Conservation (phyloP, 2,797 vertebrate species). For the Heteromormyrus szaboi region DNA sequence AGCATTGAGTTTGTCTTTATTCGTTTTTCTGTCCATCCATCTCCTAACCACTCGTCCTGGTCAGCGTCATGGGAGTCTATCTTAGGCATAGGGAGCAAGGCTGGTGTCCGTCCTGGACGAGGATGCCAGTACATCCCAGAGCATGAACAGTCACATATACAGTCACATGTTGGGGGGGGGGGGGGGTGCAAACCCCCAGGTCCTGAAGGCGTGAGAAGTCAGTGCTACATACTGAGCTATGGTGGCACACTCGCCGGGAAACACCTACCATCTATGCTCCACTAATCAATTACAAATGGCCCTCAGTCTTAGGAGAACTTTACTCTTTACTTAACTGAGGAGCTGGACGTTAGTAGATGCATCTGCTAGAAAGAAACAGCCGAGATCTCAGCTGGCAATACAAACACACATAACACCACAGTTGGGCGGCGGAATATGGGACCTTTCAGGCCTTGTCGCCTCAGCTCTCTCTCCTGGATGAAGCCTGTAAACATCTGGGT, state of each 20-base stretch:
- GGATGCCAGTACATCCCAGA: not conserved
- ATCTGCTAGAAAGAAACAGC: not conserved
- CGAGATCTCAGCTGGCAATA: not conserved
- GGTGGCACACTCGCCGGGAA: not conserved
- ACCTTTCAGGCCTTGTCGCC: constrained; percentile 86
- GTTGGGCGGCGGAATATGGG: not conserved
- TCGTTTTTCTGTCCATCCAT: not conserved
- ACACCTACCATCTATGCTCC: not conserved
- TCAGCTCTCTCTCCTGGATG: constrained; percentile 86
- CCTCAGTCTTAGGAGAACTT: not conserved
- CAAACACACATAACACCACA: not conserved
- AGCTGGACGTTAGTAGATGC: not conserved
- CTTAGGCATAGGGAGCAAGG: not conserved
- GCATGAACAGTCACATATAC: not conserved
- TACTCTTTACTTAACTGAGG: not conserved
- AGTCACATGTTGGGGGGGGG: not conserved
- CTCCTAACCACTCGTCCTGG: not conserved
- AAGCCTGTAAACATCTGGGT: constrained; percentile 93
- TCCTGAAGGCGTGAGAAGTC: not conserved
- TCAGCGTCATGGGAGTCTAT: not conserved
- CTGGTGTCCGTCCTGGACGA: not conserved
- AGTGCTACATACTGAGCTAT: not conserved
- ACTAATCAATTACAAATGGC: not conserved
- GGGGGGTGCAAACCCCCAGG: not conserved
- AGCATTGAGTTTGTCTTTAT: not conserved